These are phyloP conservation scores for Mareca strepera DNA, from an alignment of 2,797 vertebrate species.

Conservation along the genomic window DNA sequence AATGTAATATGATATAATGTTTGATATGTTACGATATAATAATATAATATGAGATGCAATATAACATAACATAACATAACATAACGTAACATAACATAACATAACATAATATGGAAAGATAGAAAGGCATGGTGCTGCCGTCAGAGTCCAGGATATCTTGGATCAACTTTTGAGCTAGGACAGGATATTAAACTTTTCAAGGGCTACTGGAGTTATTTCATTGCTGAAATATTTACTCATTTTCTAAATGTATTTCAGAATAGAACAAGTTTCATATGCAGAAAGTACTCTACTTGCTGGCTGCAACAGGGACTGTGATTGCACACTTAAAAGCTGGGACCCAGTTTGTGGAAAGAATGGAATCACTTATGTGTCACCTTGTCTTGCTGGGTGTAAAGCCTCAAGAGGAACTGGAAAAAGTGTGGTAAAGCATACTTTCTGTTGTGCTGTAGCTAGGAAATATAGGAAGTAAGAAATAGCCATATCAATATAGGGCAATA, in stretches of 20 bases:
- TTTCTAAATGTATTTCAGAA: constrained; percentile 77
- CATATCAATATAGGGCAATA: background rate
- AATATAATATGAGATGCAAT: background rate
- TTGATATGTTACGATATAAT: too few species aligned
- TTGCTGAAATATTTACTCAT: background rate
- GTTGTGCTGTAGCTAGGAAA: background rate
- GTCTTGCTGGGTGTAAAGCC: constrained; percentile 88
- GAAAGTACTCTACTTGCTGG: constrained; percentile 75
- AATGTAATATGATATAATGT: background rate
- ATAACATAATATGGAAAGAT: background rate
- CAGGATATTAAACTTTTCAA: background rate
- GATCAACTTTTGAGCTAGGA: background rate
- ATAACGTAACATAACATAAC: too few species aligned
- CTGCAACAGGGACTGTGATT: constrained; percentile 87
- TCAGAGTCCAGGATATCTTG: background rate
- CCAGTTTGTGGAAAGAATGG: constrained; percentile 89
- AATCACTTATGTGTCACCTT: constrained; percentile 89
- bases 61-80: background rate
- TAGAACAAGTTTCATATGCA: constrained; percentile 61
- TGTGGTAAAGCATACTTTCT: constrained; percentile 76
- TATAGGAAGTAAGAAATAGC: background rate
- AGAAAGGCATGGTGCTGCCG: background rate
- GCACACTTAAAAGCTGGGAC: constrained; percentile 84
- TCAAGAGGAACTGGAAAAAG: constrained; percentile 84
- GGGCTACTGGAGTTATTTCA: background rate